phyloP scores from a whole-genome alignment of 2,797 vertebrate species.

The Morelia viridis region DNA sequence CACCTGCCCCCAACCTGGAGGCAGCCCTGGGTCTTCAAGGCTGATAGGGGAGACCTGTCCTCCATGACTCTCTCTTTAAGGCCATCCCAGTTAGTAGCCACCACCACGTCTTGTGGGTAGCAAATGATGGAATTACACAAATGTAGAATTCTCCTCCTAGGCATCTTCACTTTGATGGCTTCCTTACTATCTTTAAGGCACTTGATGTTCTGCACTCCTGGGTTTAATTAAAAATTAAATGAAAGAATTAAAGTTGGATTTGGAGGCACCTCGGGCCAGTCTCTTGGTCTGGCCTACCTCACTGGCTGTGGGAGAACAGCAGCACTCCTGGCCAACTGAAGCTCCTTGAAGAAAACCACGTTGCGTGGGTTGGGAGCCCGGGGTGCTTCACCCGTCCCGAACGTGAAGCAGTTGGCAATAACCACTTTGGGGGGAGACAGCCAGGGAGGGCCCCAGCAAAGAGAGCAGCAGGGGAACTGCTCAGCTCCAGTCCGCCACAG shows the following conservation, averaged over 20 bases:
- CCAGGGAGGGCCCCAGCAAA: not conserved
- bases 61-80: not conserved
- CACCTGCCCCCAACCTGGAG: not conserved
- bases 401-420: not conserved
- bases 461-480: too few species aligned
- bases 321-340: not conserved
- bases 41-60: not conserved
- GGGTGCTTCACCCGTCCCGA: not conserved
- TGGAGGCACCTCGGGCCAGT: not conserved
- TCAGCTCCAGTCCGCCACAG: rapidly evolving
- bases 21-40: not conserved
- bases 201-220: too few species aligned
- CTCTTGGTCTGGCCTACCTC: not conserved
- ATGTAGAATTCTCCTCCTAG: not conserved
- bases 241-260: not conserved
- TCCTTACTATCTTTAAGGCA: not conserved
- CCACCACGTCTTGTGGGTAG: too few species aligned
- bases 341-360: not conserved
- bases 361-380: rapidly evolving
- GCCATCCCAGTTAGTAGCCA: not conserved
- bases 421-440: not conserved
- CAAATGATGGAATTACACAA: not conserved
- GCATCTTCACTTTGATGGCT: rapidly evolving
- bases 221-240: not conserved
- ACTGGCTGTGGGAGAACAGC: not conserved